Conservation (phyloP, 1,140 invertebrate species). For the Dolichoris vasculosae region DNA sequence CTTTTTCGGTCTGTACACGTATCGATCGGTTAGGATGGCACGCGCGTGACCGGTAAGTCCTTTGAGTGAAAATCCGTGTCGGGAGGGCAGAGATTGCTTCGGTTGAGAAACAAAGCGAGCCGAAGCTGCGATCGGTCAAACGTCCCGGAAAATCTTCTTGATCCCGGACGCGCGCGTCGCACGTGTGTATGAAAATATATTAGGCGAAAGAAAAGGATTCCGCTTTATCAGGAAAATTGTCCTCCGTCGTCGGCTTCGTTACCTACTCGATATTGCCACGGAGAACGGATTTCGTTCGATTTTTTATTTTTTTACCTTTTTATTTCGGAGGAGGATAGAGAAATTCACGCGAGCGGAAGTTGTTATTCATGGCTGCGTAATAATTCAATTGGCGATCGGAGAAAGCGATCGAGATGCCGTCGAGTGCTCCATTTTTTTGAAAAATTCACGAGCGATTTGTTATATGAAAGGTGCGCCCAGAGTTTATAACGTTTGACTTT, state of each 20-base stretch:
- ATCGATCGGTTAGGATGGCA: too few relatives aligned
- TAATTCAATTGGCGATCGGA: conserved; percentile 29
- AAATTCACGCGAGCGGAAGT: background rate
- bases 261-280: background rate
- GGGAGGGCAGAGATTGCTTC: background rate
- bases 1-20: too few relatives aligned
- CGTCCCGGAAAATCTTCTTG: conserved; percentile 37
- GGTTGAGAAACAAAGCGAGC: conserved; percentile 24
- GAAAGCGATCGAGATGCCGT: background rate
- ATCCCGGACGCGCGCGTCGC: background rate
- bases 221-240: conserved; percentile 25
- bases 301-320: conserved; percentile 36
- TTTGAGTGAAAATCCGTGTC: conserved; percentile 46
- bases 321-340: background rate
- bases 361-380: conserved; percentile 44
- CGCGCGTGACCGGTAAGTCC: background rate
- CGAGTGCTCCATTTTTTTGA: background rate
- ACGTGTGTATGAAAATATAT: conserved; percentile 6
- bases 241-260: conserved; percentile 19
- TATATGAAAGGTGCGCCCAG: background rate
- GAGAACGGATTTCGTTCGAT: conserved; percentile 31
- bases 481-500: conserved; percentile 12
- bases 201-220: background rate
- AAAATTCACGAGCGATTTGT: conserved; percentile 37
- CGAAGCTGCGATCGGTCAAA: conserved; percentile 28